Evolutionary conservation across 2,797 vertebrate species (phyloP), one percentile per base, ranked within the genome.

Genomic region (Tangara arthus): DNA sequence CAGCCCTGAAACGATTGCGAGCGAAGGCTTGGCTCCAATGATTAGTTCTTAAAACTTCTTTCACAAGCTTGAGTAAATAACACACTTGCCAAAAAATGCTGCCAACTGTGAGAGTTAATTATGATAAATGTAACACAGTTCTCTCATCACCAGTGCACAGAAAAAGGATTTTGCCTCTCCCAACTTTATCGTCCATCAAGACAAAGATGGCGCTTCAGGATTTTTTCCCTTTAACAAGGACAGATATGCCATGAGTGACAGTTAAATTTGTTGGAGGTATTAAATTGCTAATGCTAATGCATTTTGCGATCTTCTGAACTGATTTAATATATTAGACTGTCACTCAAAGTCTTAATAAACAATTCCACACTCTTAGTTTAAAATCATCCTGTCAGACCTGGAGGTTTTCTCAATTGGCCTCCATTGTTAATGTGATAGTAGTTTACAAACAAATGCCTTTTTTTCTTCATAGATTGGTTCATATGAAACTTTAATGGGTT

Each of bases 311-410:
- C 97, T 98, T 98, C 97, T 96, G 97, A 97, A 97, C 97, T 98
- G 97, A 98, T 98, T 98, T 98, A 98, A 98, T 97, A 97, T 98
- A 98, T 98, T 97, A 98, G 95, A 75, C 97, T 98, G 98, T 96
- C 98, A 98, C 95, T 98, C 98, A 98, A 98, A 97, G 91, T 95
- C 95, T 95, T 97, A 98, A 98, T 98, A 98, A 98, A 98, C 98
- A 98, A 98, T 98, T 95, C 96, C 4, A 17, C 60, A 47, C 76
- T 97, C 95, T 91, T 95, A 87, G 93, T 88, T 97, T 94, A 89
- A 98, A 98, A 98, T 97, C 95, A 95, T 94, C 94, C 94, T 97
- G 94, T 97, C 97, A 97, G 92, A 97, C 95, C 86, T 93, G 76
- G 82, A 94, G 90, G 76, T 82, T 97, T 96, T 97, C 83, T 94